Base-by-base conservation (phyloP, 2,888 invertebrate species). In the Abscondita cerata region DNA sequence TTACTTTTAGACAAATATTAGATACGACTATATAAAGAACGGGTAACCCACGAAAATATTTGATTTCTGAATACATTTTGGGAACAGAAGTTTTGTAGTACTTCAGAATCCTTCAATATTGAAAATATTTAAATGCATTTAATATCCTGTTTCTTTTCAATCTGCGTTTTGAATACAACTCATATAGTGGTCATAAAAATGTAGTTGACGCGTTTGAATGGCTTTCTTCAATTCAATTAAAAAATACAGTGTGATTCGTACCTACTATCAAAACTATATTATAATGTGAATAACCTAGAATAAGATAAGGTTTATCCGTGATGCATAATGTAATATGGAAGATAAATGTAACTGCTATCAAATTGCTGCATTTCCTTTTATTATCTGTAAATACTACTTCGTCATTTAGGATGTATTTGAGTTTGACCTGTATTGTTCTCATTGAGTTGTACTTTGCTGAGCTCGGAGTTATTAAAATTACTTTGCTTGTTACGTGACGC, bases 111-210 rank as follows among this genome's bases (percentile, higher is more conserved):
- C 38, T 44, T 13, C 48, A 31, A 41, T 57, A 64, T 67, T 58
- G 64, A 54, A 67, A 62, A 65, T 62, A 67, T 67, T 62, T 67
- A 62, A 67, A 67, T 67, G 57, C 56, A 56, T 68, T 68, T 69
- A 69, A 69, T 69, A 68, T 69, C 69, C 66, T 59, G 65, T 59
- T 64, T 61, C 54, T 16, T 66, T 65, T 64, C 54, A 44, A 34
- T 19, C 16, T 33, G 56, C 61, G 61, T 65, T 60, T 66, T 66
- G 66, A 65, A 63, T 63, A 67, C 65, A 61, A 66, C 66, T 67
- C 64, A 66, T 53, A 19, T 33, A 41, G 41, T 41, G 15, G 31
- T 51, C 5, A 6, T 20, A 15, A 19, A 31, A 55, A 55, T 19
- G 33, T 31, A 18, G 3, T 44, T 18, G 16, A 44, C 2, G 25